Percentiles rank a stretch among this genome's conserved stretches.
Conservation (phyloP, 1,140 invertebrate genomes). For the Brachionus sp. region DNA sequence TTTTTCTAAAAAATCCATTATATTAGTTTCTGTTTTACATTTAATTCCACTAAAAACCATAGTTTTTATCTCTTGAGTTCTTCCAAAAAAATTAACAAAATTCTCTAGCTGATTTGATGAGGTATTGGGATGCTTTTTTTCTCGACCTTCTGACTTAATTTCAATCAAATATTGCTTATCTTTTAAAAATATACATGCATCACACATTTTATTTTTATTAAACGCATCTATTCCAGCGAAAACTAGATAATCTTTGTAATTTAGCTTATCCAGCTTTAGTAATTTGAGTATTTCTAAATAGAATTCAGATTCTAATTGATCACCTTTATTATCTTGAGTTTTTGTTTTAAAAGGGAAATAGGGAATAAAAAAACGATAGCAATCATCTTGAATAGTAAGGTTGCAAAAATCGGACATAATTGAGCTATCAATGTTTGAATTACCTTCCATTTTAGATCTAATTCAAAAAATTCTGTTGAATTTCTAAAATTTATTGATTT, state of each 20-base stretch:
- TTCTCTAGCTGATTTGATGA: neutral
- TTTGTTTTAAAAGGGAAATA: neutral
- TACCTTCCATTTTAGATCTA: too few relatives aligned
- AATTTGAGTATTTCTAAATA: neutral
- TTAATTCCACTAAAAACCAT: neutral
- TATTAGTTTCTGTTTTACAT: neutral
- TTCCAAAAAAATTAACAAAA: neutral
- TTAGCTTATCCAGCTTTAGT: neutral
- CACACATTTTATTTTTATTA: neutral
- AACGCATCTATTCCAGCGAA: neutral
- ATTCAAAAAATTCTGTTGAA: too few relatives aligned
- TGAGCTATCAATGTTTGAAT: too few relatives aligned
- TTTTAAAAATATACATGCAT: neutral
- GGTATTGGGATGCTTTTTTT: neutral
- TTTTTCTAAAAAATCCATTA: neutral
- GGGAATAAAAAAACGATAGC: neutral
- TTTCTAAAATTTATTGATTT: too few relatives aligned
- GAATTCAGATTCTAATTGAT: neutral
- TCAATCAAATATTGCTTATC: neutral
- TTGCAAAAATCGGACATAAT: neutral
- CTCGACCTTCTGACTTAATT: neutral
- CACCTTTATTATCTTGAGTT: neutral
- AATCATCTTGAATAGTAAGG: neutral
- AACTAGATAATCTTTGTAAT: neutral
- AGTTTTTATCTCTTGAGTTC: neutral